phyloP scores from a whole-genome alignment of 2,888 invertebrate species.

The Mycalesis mineus region DNA sequence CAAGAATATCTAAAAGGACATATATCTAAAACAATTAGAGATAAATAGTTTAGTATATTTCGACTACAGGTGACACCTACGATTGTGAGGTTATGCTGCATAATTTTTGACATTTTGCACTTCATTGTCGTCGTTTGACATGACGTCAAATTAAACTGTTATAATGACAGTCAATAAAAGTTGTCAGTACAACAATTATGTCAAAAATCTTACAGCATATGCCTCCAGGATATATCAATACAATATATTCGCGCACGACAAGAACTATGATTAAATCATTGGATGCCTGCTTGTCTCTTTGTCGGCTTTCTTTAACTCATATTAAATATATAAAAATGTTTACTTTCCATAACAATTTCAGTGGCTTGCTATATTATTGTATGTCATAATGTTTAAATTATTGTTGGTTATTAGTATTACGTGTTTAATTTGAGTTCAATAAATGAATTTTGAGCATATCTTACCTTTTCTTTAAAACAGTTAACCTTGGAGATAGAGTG shows the following conservation, averaged over 20 bases:
- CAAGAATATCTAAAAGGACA: conserved; percentile 51
- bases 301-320: too few relatives aligned
- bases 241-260: neutral
- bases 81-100: neutral
- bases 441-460: conserved; percentile 1
- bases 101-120: neutral
- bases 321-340: too few relatives aligned
- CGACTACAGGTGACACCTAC: conserved; percentile 21
- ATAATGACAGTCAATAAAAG: too few relatives aligned
- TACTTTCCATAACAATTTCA: too few relatives aligned
- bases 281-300: neutral
- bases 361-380: too few relatives aligned
- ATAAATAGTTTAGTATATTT: conserved; percentile 2
- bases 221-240: neutral
- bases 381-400: neutral
- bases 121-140: neutral
- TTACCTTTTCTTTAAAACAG: conserved; percentile 12
- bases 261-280: neutral
- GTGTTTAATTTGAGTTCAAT: conserved; percentile 6
- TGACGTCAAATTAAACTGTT: neutral
- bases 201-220: neutral
- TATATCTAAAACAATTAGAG: conserved; percentile 40
- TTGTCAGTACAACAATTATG: too few relatives aligned
- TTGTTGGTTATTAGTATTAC: neutral
- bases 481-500: too few relatives aligned